These are phyloP conservation scores for Epinephelus awoara DNA, from an alignment of 2,797 vertebrate species.

Conservation along the genomic window DNA sequence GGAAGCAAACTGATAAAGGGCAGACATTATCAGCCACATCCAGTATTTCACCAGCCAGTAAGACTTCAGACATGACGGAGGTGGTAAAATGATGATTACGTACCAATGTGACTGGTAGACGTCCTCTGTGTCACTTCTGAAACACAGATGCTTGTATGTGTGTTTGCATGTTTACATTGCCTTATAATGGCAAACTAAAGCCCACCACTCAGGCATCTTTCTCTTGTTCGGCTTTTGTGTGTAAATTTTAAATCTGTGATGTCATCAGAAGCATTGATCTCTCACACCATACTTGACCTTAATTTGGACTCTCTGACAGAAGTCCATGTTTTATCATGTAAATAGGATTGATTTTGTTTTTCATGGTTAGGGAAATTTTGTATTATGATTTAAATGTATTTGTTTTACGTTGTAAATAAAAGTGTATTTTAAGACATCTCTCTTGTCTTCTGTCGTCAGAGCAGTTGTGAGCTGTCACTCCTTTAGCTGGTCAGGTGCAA, in stretches of 20 bases:
- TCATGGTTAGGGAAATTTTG: slow-evolving; percentile 41
- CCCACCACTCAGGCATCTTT: slow-evolving; percentile 11
- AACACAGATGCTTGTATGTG: background rate
- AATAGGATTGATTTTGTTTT: slow-evolving; percentile 72
- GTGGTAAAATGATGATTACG: background rate
- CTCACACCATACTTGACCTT: slow-evolving; percentile 3
- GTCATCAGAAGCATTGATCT: background rate
- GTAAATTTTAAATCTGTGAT: no score
- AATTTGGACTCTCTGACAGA: background rate
- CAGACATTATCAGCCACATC: background rate
- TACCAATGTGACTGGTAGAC: background rate
- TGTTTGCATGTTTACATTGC: slow-evolving; percentile 21
- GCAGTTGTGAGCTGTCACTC: background rate
- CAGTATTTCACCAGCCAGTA: background rate
- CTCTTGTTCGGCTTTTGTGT: background rate
- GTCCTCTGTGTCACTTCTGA: background rate
- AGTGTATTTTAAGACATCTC: slow-evolving; percentile 79
- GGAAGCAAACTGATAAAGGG: no score
- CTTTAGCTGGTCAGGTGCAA: background rate
- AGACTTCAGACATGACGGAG: background rate
- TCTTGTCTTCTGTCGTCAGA: background rate
- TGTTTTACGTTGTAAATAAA: slow-evolving; percentile 86
- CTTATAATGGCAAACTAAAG: slow-evolving; percentile 1
- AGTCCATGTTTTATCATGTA: slow-evolving; percentile 80
- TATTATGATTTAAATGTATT: slow-evolving; percentile 59